Base-by-base conservation (phyloP, 2,113 vertebrate species). In the Clupea harengus region DNA sequence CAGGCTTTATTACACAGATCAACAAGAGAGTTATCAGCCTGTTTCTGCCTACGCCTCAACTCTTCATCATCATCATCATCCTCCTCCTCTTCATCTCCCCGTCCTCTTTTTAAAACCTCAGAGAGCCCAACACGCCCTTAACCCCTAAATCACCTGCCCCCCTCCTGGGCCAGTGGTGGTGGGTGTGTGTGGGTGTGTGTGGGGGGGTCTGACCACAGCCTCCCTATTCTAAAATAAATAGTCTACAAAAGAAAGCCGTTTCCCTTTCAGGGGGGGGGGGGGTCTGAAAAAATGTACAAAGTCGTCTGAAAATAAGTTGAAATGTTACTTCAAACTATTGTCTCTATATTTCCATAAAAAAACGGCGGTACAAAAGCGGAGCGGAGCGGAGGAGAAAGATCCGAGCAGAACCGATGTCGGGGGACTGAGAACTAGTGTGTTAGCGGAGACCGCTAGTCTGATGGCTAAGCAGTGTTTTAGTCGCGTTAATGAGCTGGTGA, bases 211-310 rank as follows among this genome's bases (percentile, higher is more conserved):
- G 84, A 86, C 39, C 39, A 39, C 90, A 86, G 88, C 91, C 92
- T 93, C 92, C 93, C 94, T 90, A 91, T 85, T 91, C 89, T 95
- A 96, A 96, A 97, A 97, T 97, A 97, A 98, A 97, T 97, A 96
- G 94, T 94, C 95, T 95, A 96, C 90, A 94, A 93, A 93, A 93
- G 89, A 92, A 92, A 95, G 93, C 91, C 91, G 88, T 89, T 91
- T n/a, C 89, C 89, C 86, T 85, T 90, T 64, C 80, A 90, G 39
- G 39, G 39, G 39, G 39, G 2, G 39, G 39, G 39, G 87, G 93
- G 91, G 91, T 85, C 91, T 93, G 92, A 95, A 94, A 95, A 95
- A 96, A 94, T 93, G 92, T 95, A 96, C 95, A 95, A 95, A 95
- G 93, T 94, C 90, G 94, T 95, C 90, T 83, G 89, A 94, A 94